Percentiles rank a stretch among this genome's conserved stretches.
phyloP scores from a whole-genome alignment of 1,140 invertebrate genomes.

The Dryas iulia region DNA sequence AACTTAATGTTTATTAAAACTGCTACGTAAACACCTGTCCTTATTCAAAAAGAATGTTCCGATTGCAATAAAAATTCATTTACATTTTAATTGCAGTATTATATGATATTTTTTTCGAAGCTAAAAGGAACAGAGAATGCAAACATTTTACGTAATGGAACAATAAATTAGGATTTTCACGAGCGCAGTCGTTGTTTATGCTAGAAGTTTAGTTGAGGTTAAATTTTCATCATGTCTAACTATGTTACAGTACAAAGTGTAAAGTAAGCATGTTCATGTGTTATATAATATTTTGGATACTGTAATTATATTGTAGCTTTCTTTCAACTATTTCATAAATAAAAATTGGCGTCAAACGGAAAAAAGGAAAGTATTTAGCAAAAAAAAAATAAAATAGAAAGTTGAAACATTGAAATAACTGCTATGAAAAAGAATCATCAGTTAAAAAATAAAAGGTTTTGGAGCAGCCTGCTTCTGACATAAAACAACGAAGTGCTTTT shows the following conservation, averaged over 20 bases:
- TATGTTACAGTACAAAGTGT: not conserved
- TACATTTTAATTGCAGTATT: no score
- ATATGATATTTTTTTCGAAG: not conserved
- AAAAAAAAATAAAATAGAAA: not conserved
- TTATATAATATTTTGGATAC: not conserved
- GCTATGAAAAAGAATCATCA: not conserved
- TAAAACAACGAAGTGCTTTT: slow-evolving; percentile 3
- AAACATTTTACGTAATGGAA: slow-evolving; percentile 7
- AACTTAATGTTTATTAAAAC: no score
- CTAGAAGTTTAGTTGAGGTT: slow-evolving; percentile 10
- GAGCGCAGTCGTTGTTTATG: slow-evolving; percentile 6
- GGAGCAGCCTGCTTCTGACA: not conserved
- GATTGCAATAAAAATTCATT: no score
- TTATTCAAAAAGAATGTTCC: no score
- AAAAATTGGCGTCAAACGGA: not conserved
- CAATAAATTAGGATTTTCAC: slow-evolving; percentile 15
- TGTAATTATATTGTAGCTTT: not conserved
- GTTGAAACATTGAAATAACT: slow-evolving; percentile 3
- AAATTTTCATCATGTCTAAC: slow-evolving; percentile 9
- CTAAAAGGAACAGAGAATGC: not conserved
- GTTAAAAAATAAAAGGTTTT: slow-evolving; percentile 2
- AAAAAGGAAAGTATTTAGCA: not conserved
- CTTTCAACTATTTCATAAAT: no score
- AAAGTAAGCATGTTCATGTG: not conserved
- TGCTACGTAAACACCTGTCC: no score